phyloP scores from a whole-genome alignment of 30 jellyfish, hydroid and myxozoan species.

The Aurelia sp. region DNA sequence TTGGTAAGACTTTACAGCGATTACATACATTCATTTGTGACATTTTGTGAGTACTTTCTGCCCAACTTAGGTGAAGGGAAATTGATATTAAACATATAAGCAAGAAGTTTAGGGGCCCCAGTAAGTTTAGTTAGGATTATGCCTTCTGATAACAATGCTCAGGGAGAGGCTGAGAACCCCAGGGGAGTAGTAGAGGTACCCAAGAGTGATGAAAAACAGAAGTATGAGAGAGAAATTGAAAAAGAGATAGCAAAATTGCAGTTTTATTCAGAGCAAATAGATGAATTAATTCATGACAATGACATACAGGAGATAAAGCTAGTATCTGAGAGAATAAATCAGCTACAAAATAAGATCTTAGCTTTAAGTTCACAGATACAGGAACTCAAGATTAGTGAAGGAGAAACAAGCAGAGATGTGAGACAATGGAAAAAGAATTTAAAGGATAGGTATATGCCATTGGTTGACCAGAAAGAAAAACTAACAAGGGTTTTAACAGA shows the following conservation, averaged over 20 bases:
- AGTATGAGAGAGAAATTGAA: conserved; percentile 52
- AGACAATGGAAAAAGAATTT: conserved; percentile 55
- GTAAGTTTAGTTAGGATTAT: conserved; percentile 49
- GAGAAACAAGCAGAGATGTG: background rate
- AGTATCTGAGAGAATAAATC: conserved; percentile 41
- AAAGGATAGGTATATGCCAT: conserved; percentile 57
- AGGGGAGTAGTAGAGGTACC: conserved; percentile 40
- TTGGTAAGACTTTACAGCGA: conserved; percentile 36
- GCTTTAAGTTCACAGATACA: conserved; percentile 27
- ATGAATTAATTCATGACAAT: conserved; percentile 56
- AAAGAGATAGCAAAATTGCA: conserved; percentile 48
- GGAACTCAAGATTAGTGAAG: conserved; percentile 51
- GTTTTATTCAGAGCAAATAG: conserved; percentile 61
- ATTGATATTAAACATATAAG: background rate
- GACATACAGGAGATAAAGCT: conserved; percentile 44
- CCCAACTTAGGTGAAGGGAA: conserved; percentile 21
- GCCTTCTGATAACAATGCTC: conserved; percentile 37
- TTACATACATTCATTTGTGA: conserved; percentile 28
- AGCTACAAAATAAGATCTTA: conserved; percentile 25
- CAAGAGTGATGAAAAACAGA: conserved; percentile 27
- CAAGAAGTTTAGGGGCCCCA: conserved; percentile 52
- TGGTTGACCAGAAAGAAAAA: conserved; percentile 55
- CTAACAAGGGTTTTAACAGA: conserved; percentile 42
- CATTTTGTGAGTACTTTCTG: conserved; percentile 39
- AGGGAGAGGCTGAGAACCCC: conserved; percentile 52